Percentiles rank a stretch among this genome's conserved stretches.
Conservation (phyloP, 2,888 invertebrate species). For the Cerastoderma edule region DNA sequence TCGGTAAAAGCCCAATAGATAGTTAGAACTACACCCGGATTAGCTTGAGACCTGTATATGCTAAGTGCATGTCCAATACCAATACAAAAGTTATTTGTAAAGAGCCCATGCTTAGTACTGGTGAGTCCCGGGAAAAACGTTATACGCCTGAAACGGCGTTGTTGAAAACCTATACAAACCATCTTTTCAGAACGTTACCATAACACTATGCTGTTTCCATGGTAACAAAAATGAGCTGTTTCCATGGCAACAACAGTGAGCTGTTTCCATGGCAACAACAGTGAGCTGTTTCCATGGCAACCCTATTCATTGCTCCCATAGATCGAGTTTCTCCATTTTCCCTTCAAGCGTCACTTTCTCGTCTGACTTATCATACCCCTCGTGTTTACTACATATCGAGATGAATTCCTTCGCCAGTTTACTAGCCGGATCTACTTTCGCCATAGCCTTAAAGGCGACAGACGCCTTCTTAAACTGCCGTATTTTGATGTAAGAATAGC, state of each 20-base stretch:
- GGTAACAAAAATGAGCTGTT: too few relatives aligned
- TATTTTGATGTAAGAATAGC: constrained; percentile 59
- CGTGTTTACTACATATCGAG: constrained; percentile 43
- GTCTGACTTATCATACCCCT: constrained; percentile 35
- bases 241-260: neutral
- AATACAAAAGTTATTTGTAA: too few relatives aligned
- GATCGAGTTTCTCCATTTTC: constrained; percentile 43
- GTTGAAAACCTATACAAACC: too few relatives aligned
- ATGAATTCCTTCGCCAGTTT: constrained; percentile 52
- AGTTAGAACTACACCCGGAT: too few relatives aligned
- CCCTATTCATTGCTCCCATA: constrained; percentile 25
- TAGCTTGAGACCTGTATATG: too few relatives aligned
- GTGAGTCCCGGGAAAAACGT: too few relatives aligned
- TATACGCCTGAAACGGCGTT: too few relatives aligned
- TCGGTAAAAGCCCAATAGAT: too few relatives aligned
- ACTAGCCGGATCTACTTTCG: constrained; percentile 47
- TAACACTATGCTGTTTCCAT: too few relatives aligned
- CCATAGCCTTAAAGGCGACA: constrained; percentile 50
- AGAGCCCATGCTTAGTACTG: too few relatives aligned
- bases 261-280: neutral
- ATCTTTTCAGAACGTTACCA: too few relatives aligned
- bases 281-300: neutral
- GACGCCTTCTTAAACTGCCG: constrained; percentile 60
- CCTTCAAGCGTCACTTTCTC: constrained; percentile 42
- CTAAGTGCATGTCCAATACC: too few relatives aligned